Conservation (phyloP, 2,113 vertebrate genomes). For the Gavialis gangeticus region DNA sequence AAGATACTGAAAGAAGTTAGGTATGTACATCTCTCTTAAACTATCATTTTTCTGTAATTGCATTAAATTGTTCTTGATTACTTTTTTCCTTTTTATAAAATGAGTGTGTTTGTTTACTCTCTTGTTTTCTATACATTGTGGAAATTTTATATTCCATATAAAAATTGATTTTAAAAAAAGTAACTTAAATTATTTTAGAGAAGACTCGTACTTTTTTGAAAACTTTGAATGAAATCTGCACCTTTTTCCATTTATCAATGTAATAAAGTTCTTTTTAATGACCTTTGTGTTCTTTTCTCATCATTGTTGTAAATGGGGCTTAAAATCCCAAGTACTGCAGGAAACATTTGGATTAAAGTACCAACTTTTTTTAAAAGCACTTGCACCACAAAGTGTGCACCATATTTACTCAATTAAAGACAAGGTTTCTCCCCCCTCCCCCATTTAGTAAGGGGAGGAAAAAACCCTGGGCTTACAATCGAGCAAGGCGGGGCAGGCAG, state of each 20-base stretch:
- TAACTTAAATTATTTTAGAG: neutral
- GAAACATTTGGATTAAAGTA: neutral
- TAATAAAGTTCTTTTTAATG: fast-evolving
- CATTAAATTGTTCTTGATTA: neutral
- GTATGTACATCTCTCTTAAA: conserved; percentile 9
- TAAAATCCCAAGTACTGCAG: neutral
- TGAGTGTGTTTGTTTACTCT: neutral
- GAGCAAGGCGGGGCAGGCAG: too few relatives aligned
- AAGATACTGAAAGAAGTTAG: conserved; percentile 73
- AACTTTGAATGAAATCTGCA: neutral
- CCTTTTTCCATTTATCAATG: neutral
- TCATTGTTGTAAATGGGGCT: neutral
- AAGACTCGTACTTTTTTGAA: neutral
- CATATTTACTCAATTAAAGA: too few relatives aligned
- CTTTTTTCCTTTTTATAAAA: neutral
- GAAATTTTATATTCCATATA: neutral
- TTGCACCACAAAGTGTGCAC: too few relatives aligned
- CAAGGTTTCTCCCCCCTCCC: too few relatives aligned
- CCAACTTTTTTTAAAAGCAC: neutral
- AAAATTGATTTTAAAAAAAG: neutral
- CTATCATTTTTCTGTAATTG: neutral
- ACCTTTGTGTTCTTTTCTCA: neutral
- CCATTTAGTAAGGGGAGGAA: too few relatives aligned
- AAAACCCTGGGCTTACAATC: too few relatives aligned
- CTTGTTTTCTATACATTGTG: neutral